Evolutionary conservation across 2,888 invertebrate genomes (phyloP).

Genomic region (Catonia carolina): DNA sequence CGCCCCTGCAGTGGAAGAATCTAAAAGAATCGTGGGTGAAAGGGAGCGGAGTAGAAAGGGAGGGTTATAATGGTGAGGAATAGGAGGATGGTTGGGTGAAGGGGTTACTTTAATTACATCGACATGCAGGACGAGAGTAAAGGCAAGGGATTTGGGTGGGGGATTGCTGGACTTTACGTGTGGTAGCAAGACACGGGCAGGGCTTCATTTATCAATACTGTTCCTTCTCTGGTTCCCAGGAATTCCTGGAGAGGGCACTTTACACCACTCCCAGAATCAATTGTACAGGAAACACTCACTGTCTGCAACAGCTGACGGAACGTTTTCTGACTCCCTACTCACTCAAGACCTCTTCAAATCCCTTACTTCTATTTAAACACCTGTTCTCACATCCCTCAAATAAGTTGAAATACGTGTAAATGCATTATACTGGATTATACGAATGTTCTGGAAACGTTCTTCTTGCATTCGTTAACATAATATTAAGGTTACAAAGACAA

Average conservation of each 20-base stretch:
- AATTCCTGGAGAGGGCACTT: slow-evolving; percentile 2
- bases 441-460: too few relatives aligned
- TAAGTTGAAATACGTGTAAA: too few relatives aligned
- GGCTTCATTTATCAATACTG: neutral
- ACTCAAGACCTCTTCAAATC: neutral
- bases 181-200: slow-evolving; percentile 1
- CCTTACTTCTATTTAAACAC: too few relatives aligned
- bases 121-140: slow-evolving; percentile 10
- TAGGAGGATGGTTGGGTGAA: slow-evolving; percentile 45
- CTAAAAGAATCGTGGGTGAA: slow-evolving; percentile 46
- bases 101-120: slow-evolving; percentile 25
- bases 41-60: slow-evolving; percentile 45
- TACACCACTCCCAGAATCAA: slow-evolving; percentile 1
- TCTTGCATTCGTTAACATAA: too few relatives aligned
- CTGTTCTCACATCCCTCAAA: too few relatives aligned
- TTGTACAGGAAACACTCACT: neutral
- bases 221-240: neutral
- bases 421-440: too few relatives aligned
- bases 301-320: slow-evolving; percentile 1
- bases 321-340: slow-evolving; percentile 10
- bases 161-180: neutral
- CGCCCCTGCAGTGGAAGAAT: slow-evolving; percentile 41
- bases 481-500: too few relatives aligned
- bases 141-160: slow-evolving; percentile 1
- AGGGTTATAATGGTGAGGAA: slow-evolving; percentile 48